Conservation (phyloP, 2,113 vertebrate species). For the Clarias gariepinus region DNA sequence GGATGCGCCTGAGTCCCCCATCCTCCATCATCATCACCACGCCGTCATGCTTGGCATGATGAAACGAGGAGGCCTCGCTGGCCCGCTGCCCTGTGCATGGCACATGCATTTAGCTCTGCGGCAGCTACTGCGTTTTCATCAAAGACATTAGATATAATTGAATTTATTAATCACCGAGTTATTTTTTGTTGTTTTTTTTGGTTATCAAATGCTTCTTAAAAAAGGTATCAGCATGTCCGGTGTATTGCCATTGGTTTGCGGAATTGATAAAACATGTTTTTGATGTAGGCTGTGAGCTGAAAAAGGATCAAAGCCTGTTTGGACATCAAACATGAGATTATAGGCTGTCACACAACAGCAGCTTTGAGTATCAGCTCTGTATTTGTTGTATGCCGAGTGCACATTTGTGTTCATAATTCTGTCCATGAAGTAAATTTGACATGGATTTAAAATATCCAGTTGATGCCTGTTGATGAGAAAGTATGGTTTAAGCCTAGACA, state of each 20-base stretch:
- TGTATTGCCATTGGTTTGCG: not conserved
- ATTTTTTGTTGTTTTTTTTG: not conserved
- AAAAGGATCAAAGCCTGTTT: conserved; percentile 16
- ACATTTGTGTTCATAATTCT: not conserved
- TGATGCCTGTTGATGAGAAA: not conserved
- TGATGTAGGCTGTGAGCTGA: not conserved
- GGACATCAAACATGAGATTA: conserved; percentile 31
- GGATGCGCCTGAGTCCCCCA: conserved; percentile 33
- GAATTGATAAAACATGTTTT: not conserved
- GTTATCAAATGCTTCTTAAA: not conserved
- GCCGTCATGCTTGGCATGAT: conserved; percentile 35
- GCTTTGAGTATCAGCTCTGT: conserved; percentile 9
- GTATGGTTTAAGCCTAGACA: not conserved
- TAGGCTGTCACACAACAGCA: not conserved
- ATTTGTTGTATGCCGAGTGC: not conserved
- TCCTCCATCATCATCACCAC: conserved; percentile 42
- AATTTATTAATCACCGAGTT: not conserved
- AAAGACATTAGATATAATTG: not conserved
- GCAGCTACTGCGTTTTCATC: conserved; percentile 12
- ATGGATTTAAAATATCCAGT: not conserved
- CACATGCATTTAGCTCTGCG: conserved; percentile 31
- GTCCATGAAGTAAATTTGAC: not conserved
- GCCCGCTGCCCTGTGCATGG: not conserved
- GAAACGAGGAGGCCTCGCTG: conserved; percentile 35
- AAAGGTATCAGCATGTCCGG: not conserved